Evolutionary conservation across 2,113 vertebrate species (phyloP), one percentile per base, ranked within the genome.

Genomic region (Aleadryas rufinucha): DNA sequence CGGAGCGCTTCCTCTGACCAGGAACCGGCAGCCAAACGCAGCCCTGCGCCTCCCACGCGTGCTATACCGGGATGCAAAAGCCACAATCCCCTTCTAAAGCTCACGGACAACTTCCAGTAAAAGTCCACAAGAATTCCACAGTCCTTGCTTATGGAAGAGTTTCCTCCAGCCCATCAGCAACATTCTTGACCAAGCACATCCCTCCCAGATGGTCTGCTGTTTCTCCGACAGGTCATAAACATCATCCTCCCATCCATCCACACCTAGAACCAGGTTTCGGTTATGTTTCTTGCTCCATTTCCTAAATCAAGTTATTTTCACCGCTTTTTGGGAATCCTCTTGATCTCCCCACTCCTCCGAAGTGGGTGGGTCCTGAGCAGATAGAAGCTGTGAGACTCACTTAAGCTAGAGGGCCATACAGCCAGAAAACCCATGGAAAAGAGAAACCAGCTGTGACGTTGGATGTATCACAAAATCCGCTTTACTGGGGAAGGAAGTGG

Each of bases 131-230:
- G 42, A 6, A 57, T 69, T 53, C 42, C 71, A 35, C 37, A 41
- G 42, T 28, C 31, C 5, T 0, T 6, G 42, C 24, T 5, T 1
- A 9, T 1, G 19, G 1, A 52, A 21, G 30, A 80, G n/a, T 5
- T 13, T 14, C 60, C 30, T 54, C 18, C 47, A 20, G 21, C 35
- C 6, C 7, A 4, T 8, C 4, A 45, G 7, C 20, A 7, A 6
- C 5, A 1, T 7, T 60, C 59, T 68, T 4, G 10, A 12, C 9
- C 6, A 0, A 0, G 1, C 2, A 5, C 22, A 3, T 10, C 52
- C 56, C 50, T 39, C 45, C 28, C 30, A 6, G 44, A 9, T 31
- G 65, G 39, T 82, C 60, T 35, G 44, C 47, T 65, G 31, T 30
- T 65, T 59, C 68, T 76, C 45, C 0, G 3, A 13, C 2, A 4